Percentiles rank a stretch among this genome's conserved stretches.
Evolutionary conservation across 2,797 vertebrate genomes (phyloP).

Genomic region (Silurus lanzhouensis): DNA sequence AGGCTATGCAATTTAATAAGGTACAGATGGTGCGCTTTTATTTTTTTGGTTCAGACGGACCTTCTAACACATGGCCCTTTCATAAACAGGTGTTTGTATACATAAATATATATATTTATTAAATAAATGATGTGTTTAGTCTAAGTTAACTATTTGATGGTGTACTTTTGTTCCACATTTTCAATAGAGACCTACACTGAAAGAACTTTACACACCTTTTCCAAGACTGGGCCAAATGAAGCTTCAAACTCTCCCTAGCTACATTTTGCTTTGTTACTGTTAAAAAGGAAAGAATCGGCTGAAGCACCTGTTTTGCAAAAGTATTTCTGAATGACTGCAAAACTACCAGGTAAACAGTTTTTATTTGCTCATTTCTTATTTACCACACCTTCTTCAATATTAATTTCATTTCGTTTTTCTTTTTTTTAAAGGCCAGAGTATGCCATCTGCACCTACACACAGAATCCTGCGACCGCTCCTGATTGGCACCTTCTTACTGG

Average conservation of each 20-base stretch:
- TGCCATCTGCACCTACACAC: slow-evolving; percentile 92
- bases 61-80: no score
- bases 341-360: slow-evolving; percentile 68
- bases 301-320: slow-evolving; percentile 59
- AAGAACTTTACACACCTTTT: slow-evolving; percentile 57
- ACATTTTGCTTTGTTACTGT: slow-evolving; percentile 6
- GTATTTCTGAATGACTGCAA: slow-evolving; percentile 71
- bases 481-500: slow-evolving; percentile 87
- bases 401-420: slow-evolving; percentile 20
- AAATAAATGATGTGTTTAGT: no score
- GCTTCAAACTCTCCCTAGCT: slow-evolving; percentile 13
- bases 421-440: slow-evolving; percentile 87
- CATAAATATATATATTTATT: no score
- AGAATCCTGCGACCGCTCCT: slow-evolving; percentile 96
- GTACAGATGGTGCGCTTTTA: no score
- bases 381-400: neutral
- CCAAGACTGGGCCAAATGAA: slow-evolving; percentile 56
- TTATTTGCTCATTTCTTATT: neutral
- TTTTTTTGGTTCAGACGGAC: no score
- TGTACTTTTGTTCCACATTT: slow-evolving; percentile 25
- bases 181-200: slow-evolving; percentile 62
- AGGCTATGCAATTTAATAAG: no score
- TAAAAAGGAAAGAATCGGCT: slow-evolving; percentile 32
- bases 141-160: neutral
- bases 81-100: no score